Conservation (phyloP, 2,113 vertebrate species). For the Chlorodrepanis virens region DNA sequence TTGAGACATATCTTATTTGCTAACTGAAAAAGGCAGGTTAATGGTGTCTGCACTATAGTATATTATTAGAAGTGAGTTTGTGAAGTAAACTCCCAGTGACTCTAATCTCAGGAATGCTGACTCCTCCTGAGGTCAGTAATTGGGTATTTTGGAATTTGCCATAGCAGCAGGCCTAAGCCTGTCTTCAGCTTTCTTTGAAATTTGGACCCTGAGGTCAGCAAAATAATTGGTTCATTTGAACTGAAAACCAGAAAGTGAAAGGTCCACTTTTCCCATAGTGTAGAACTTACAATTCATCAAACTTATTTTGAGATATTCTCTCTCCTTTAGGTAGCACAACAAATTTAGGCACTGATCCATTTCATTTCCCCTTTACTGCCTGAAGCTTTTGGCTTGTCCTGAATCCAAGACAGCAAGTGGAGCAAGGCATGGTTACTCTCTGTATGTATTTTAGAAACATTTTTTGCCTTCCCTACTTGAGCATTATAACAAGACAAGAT, state of each 20-base stretch:
- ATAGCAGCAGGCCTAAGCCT: constrained; percentile 85
- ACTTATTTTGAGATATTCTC: constrained; percentile 39
- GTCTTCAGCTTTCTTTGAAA: constrained; percentile 81
- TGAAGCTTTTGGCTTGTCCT: background rate
- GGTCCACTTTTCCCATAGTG: constrained; percentile 55
- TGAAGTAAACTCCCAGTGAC: constrained; percentile 83
- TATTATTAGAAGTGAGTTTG: constrained; percentile 82
- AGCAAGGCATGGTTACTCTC: background rate
- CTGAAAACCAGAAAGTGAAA: constrained; percentile 64
- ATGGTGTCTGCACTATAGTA: constrained; percentile 73
- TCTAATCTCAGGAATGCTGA: constrained; percentile 87
- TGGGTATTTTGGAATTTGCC: constrained; percentile 76
- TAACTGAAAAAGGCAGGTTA: constrained; percentile 81
- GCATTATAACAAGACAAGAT: background rate
- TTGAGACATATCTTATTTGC: constrained; percentile 73
- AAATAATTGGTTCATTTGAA: constrained; percentile 78
- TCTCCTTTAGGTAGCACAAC: constrained; percentile 45
- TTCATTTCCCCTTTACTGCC: constrained; percentile 8
- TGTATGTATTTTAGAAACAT: rapidly evolving
- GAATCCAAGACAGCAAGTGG: background rate
- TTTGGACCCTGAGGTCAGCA: constrained; percentile 75
- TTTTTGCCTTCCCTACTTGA: background rate
- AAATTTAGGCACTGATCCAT: constrained; percentile 26
- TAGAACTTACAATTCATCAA: constrained; percentile 38
- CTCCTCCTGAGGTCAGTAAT: constrained; percentile 87